Evolutionary conservation across 2,113 vertebrate genomes (phyloP).

Genomic region (Forbesichthys papilliferus): DNA sequence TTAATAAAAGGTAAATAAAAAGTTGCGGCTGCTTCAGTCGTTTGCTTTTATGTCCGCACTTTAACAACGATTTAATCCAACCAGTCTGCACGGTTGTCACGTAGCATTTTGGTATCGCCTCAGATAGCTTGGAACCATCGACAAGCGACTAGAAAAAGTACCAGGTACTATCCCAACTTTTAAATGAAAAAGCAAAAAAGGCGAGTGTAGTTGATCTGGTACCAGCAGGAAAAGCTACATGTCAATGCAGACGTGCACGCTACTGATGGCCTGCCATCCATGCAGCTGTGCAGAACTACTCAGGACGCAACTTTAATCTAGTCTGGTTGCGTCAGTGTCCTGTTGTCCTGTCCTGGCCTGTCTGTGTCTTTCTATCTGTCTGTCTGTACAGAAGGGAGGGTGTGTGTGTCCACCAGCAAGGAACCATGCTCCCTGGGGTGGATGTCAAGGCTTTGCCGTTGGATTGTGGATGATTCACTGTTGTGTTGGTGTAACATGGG

Average conservation of each 20-base stretch:
- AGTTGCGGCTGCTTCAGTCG: too few species aligned
- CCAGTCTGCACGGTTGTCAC: too few species aligned
- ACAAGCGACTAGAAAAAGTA: too few species aligned
- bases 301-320: conserved; percentile 20
- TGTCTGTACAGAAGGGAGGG: conserved; percentile 18
- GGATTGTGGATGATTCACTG: conserved; percentile 70
- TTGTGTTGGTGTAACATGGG: conserved; percentile 70
- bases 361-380: conserved; percentile 24
- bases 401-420: conserved; percentile 57
- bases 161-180: too few species aligned
- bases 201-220: too few species aligned
- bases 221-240: neutral
- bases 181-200: too few species aligned
- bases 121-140: too few species aligned
- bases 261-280: neutral
- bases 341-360: conserved; percentile 14
- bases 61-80: too few species aligned
- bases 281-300: conserved; percentile 10
- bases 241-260: neutral
- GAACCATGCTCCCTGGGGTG: conserved; percentile 55
- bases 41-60: too few species aligned
- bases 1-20: too few species aligned
- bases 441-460: conserved; percentile 58
- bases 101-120: too few species aligned
- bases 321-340: conserved; percentile 29